Evolutionary conservation across 2,888 invertebrate species (phyloP).

Genomic region (Aphidoletes aphidimyza): DNA sequence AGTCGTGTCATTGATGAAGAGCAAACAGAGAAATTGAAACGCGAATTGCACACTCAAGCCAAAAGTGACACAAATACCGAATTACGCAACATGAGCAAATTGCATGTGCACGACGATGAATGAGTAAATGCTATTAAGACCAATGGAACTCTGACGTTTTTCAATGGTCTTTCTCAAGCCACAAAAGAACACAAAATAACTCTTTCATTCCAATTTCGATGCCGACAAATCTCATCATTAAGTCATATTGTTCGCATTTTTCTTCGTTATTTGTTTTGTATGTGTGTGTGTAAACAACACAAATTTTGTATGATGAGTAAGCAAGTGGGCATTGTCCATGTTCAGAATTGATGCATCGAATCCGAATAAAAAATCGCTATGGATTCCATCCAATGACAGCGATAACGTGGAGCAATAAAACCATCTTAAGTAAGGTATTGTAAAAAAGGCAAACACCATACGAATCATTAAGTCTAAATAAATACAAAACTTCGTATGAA

Average conservation of each 20-base stretch:
- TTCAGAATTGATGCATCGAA: not conserved
- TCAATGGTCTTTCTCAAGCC: not conserved
- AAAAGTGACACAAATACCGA: not conserved
- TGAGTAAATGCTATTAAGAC: not conserved
- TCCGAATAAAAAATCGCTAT: not conserved
- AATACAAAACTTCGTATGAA: not conserved
- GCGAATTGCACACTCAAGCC: constrained; percentile 30
- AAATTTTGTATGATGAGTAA: not conserved
- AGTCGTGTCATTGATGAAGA: constrained; percentile 49
- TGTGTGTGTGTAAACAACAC: no score
- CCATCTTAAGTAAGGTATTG: not conserved
- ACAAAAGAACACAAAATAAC: not conserved
- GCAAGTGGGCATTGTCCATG: no score
- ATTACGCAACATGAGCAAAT: not conserved
- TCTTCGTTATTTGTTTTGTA: not conserved
- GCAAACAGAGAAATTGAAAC: constrained; percentile 29
- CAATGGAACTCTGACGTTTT: not conserved
- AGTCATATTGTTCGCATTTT: not conserved
- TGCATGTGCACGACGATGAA: not conserved
- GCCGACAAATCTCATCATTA: not conserved
- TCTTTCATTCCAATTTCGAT: not conserved
- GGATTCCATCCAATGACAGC: no score
- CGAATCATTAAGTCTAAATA: constrained; percentile 7
- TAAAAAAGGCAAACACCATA: not conserved
- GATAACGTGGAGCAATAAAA: not conserved